Base-by-base conservation (phyloP, 2,888 invertebrate genomes). In the Seira musarum region DNA sequence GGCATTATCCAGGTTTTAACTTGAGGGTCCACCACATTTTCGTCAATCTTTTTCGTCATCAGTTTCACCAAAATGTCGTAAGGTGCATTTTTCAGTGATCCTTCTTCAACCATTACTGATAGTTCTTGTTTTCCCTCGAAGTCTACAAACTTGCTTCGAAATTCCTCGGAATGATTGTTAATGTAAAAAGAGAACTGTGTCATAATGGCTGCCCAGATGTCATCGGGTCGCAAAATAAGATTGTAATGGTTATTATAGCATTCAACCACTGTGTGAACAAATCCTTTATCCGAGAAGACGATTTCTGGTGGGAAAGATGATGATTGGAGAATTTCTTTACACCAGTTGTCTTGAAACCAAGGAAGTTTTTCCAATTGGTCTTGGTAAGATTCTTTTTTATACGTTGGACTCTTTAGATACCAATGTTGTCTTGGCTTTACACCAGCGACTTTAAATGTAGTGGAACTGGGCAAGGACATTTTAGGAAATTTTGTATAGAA, bases 101-200 rank as follows among this genome's bases (percentile, higher is more conserved):
- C n/a, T n/a, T n/a, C n/a, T n/a, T n/a, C n/a, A n/a, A n/a, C n/a
- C n/a, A n/a, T n/a, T n/a, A 81, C 70, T n/a, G 13, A 15, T 10
- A 82, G 65, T 64, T 69, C 69, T 15, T 64, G 49, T 46, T 82
- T 76, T 0, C 82, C 79, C 19, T 81, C 79, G 72, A 83, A 83
- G 30, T 81, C 64, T 2, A 83, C 82, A 68, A 83, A 81, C 22
- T 78, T 53, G 5, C 65, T 53, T 2, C 83, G 74, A 72, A 75
- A 83, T 57, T 81, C 61, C 49, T 82, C 82, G 1, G 82, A 73
- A 22, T 78, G 53, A 3, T 78, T 75, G 19, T 79, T 79, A n/a
- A 83, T 61, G 61, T 83, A 83, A 22, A 83, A 81, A 1, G 81
- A 83, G 61, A 83, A 81, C 35, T 83, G 82, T 0, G 82, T 81